Conservation (phyloP, 2,888 invertebrate species). For the Pterobdella sp. region DNA sequence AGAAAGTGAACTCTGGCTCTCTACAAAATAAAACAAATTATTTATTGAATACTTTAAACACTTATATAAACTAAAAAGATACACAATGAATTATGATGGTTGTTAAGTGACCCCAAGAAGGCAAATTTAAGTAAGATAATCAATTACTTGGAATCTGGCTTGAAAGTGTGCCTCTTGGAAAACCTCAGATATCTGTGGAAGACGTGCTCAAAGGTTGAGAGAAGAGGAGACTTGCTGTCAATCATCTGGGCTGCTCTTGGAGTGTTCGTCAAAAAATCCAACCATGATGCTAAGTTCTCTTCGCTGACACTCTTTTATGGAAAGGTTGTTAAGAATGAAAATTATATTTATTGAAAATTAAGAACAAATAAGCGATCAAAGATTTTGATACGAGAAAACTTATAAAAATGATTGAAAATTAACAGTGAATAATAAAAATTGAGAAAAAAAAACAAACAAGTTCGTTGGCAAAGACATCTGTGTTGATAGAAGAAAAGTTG, state of each 20-base stretch:
- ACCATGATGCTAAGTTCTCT: constrained; percentile 66
- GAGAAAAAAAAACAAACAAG: background rate
- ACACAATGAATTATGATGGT: too few species aligned
- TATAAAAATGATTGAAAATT: background rate
- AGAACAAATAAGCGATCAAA: background rate
- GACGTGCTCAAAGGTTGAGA: constrained; percentile 47
- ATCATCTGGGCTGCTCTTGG: constrained; percentile 69
- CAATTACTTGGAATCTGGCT: constrained; percentile 48
- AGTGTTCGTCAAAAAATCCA: constrained; percentile 65
- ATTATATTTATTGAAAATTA: background rate
- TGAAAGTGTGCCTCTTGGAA: constrained; percentile 57
- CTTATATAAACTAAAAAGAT: too few species aligned
- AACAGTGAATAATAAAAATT: background rate
- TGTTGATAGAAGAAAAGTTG: constrained; percentile 43
- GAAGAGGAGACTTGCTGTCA: constrained; percentile 51
- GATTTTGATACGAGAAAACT: background rate
- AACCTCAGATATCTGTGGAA: constrained; percentile 64
- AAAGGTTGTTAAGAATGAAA: background rate
- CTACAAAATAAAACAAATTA: constrained; percentile 47
- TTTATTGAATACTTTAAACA: too few species aligned
- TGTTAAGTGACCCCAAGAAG: too few species aligned
- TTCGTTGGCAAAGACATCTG: background rate
- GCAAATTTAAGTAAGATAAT: too few species aligned
- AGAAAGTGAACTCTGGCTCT: constrained; percentile 87
- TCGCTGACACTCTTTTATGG: constrained; percentile 64